A percentile compares a stretch with the other conserved stretches of the same genome.
These are phyloP conservation scores for Conus ventricosus DNA, from an alignment of 1,140 invertebrate genomes.

Conservation along the genomic window DNA sequence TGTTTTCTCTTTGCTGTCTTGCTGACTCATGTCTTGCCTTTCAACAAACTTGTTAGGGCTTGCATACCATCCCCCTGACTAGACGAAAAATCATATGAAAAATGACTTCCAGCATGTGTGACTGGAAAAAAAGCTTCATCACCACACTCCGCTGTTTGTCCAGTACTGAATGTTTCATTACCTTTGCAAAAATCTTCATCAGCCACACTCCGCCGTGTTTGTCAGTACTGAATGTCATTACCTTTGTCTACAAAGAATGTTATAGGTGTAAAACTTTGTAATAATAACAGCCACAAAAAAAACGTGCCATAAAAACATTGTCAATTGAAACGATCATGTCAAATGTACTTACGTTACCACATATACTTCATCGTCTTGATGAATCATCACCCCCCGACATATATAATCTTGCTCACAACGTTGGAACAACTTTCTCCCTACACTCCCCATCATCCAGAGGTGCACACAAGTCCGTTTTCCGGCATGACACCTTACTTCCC, in stretches of 20 bases:
- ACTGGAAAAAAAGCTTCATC: no score
- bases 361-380: no score
- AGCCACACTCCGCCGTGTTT: background rate
- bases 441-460: slow-evolving; percentile 37
- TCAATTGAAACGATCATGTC: background rate
- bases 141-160: no score
- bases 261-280: background rate
- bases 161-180: no score
- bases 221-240: background rate
- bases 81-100: no score
- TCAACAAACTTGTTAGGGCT: no score
- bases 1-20: no score
- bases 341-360: background rate
- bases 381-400: no score
- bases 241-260: background rate
- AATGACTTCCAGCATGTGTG: no score
- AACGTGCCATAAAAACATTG: no score
- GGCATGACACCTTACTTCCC: slow-evolving; percentile 22
- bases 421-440: slow-evolving; percentile 39
- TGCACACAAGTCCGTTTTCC: slow-evolving; percentile 35
- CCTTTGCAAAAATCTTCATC: background rate
- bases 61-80: no score
- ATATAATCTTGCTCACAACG: background rate
- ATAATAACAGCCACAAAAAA: background rate
- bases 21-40: no score